Evolutionary conservation across 2,888 invertebrate genomes (phyloP).

Genomic region (Mythimna pallens): DNA sequence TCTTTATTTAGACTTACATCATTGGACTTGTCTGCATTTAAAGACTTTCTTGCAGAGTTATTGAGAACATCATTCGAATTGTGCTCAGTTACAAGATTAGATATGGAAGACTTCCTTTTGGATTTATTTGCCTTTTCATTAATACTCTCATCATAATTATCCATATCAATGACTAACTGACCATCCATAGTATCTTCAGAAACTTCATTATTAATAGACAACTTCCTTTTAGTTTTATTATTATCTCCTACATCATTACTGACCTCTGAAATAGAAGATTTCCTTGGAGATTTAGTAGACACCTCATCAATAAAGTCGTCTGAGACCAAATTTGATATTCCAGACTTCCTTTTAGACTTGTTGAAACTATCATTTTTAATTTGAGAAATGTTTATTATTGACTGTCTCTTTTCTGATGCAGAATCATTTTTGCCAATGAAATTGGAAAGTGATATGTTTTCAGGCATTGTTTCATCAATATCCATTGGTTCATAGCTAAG

Average conservation of each 20-base stretch:
- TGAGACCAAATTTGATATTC: slow-evolving; percentile 13
- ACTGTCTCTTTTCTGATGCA: slow-evolving; percentile 54
- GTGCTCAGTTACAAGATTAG: slow-evolving; percentile 16
- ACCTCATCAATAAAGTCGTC: slow-evolving; percentile 17
- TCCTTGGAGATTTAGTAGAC: slow-evolving; percentile 45
- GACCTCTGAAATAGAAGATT: slow-evolving; percentile 45
- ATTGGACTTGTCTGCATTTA: slow-evolving; percentile 12
- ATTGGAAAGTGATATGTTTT: slow-evolving; percentile 72
- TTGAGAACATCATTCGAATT: slow-evolving; percentile 21
- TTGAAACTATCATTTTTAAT: slow-evolving; percentile 56
- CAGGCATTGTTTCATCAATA: slow-evolving; percentile 85
- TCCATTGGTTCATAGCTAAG: slow-evolving; percentile 86
- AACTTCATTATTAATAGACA: slow-evolving; percentile 29
- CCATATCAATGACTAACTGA: slow-evolving; percentile 1
- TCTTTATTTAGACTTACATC: slow-evolving; percentile 23
- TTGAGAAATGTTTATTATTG: slow-evolving; percentile 53
- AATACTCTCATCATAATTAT: slow-evolving; percentile 26
- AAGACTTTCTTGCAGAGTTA: slow-evolving; percentile 27
- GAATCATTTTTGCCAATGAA: slow-evolving; percentile 61
- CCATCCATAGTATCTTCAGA: slow-evolving; percentile 46
- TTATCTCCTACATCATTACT: slow-evolving; percentile 11
- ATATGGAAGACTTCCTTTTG: slow-evolving; percentile 52
- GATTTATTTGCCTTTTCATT: slow-evolving; percentile 45
- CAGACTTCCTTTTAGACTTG: slow-evolving; percentile 57
- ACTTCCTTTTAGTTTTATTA: slow-evolving; percentile 51